Percentiles rank a stretch among this genome's conserved stretches.
These are phyloP conservation scores for Pygoscelis adeliae DNA, from an alignment of 2,113 vertebrate species.

Conservation along the genomic window DNA sequence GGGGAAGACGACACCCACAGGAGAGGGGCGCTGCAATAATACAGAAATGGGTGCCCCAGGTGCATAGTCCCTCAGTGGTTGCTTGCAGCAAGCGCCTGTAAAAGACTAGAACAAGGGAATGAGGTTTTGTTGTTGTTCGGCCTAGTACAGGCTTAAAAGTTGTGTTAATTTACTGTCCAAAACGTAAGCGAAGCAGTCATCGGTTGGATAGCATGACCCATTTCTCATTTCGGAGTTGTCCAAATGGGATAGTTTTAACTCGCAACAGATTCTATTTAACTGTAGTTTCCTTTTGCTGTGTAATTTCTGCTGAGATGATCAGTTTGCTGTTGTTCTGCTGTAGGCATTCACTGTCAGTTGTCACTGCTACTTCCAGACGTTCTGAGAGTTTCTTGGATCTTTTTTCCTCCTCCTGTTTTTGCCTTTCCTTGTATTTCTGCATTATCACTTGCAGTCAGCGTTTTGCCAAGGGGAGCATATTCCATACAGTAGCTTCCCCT, in stretches of 20 bases:
- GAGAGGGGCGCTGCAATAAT: background rate
- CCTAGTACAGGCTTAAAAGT: background rate
- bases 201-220: background rate
- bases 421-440: background rate
- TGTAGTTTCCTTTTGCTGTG: background rate
- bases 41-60: background rate
- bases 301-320: background rate
- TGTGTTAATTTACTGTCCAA: background rate
- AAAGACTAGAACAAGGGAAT: background rate
- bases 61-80: accelerated
- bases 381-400: background rate
- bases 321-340: background rate
- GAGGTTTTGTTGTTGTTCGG: background rate
- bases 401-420: background rate
- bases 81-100: background rate
- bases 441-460: background rate
- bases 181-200: background rate
- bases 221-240: background rate
- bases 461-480: background rate
- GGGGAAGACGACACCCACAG: background rate
- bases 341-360: background rate
- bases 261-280: background rate
- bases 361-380: background rate
- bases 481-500: background rate
- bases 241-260: background rate